Evolutionary conservation across 2,797 vertebrate genomes (phyloP).

Genomic region (Parauchenoglanis punctatus): DNA sequence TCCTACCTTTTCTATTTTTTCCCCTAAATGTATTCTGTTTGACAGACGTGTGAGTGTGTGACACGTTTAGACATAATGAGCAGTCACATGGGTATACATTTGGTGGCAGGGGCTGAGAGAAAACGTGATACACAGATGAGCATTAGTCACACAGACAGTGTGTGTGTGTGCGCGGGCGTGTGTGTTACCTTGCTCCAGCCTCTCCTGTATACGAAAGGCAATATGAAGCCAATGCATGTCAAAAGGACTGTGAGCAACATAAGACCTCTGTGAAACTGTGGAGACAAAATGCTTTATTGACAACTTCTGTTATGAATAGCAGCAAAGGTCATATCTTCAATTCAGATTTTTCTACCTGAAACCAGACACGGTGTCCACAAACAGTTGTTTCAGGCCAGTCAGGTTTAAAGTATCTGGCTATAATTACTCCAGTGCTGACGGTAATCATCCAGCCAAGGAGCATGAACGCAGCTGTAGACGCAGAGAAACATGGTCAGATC

Average conservation of each 20-base stretch:
- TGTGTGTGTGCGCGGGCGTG: not conserved
- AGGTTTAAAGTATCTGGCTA: slow-evolving; percentile 85
- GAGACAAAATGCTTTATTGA: slow-evolving; percentile 19
- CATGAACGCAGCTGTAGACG: slow-evolving; percentile 79
- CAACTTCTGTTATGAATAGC: not conserved
- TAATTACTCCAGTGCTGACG: slow-evolving; percentile 79
- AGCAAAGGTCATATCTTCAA: not conserved
- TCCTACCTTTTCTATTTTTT: not conserved
- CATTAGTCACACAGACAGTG: slow-evolving; percentile 45
- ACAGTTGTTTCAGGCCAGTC: slow-evolving; percentile 76
- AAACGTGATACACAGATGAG: slow-evolving; percentile 47
- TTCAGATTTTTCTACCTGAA: slow-evolving; percentile 77
- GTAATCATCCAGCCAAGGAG: slow-evolving; percentile 83
- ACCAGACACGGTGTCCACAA: slow-evolving; percentile 81
- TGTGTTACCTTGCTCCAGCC: slow-evolving; percentile 82
- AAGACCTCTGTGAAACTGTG: slow-evolving; percentile 80
- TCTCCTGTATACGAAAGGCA: slow-evolving; percentile 84
- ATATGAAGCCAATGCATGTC: slow-evolving; percentile 75
- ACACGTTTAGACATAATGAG: slow-evolving; percentile 51
- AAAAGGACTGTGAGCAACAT: slow-evolving; percentile 78
- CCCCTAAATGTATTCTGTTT: slow-evolving; percentile 15
- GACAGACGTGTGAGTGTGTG: slow-evolving; percentile 50
- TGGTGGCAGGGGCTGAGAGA: slow-evolving; percentile 43
- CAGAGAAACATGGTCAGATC: slow-evolving; percentile 15
- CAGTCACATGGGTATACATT: slow-evolving; percentile 48